Conservation (phyloP, 1,140 invertebrate species). For the Ips nitidus region DNA sequence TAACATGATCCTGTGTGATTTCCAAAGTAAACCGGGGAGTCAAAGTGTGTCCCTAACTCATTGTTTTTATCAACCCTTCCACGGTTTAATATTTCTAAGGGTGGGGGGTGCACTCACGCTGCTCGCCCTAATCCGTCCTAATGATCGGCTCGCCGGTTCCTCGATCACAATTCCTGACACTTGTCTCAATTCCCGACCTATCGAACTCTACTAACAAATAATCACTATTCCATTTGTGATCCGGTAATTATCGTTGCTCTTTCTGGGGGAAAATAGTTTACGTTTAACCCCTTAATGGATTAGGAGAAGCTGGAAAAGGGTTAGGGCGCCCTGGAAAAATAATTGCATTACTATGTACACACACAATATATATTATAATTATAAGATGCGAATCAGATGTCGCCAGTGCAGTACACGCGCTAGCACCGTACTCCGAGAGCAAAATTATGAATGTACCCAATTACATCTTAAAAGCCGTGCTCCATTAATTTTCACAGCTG, state of each 20-base stretch:
- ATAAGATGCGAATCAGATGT: constrained; percentile 45
- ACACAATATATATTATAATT: constrained; percentile 31
- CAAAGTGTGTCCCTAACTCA: constrained; percentile 34
- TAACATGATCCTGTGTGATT: constrained; percentile 22
- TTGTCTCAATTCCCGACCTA: constrained; percentile 43
- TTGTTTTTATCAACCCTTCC: constrained; percentile 47
- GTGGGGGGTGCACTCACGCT: constrained; percentile 33
- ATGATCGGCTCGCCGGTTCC: constrained; percentile 44
- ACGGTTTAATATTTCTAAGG: constrained; percentile 41
- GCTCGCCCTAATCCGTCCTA: constrained; percentile 46
- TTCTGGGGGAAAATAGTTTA: constrained; percentile 43
- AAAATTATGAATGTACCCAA: constrained; percentile 66
- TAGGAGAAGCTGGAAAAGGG: constrained; percentile 40
- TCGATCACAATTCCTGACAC: constrained; percentile 41
- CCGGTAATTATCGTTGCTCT: constrained; percentile 50
- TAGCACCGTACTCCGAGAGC: constrained; percentile 40
- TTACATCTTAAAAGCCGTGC: constrained; percentile 68
- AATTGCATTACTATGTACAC: constrained; percentile 42
- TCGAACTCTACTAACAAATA: constrained; percentile 41
- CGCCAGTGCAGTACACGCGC: constrained; percentile 38
- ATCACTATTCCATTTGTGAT: constrained; percentile 47
- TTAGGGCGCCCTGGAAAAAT: constrained; percentile 40
- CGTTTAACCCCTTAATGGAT: constrained; percentile 46
- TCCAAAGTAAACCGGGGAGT: constrained; percentile 23
- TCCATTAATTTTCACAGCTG: constrained; percentile 69